Evolutionary conservation across 2,113 vertebrate species (phyloP), one percentile per base, ranked within the genome.

Genomic region (Gopherus flavomarginatus): DNA sequence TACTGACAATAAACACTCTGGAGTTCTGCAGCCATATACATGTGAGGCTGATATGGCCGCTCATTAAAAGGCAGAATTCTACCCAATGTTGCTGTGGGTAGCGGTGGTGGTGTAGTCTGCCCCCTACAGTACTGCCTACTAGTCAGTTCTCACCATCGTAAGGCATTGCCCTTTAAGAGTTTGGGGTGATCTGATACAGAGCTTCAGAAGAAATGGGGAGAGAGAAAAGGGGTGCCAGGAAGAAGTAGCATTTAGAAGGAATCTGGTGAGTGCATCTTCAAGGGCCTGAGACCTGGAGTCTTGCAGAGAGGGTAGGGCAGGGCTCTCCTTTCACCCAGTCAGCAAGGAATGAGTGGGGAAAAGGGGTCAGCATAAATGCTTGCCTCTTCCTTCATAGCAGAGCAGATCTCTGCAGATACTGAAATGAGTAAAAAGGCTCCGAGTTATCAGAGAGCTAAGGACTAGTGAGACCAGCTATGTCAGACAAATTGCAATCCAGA

Each of bases 1-100:
- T 6, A 0, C 85, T 59, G 82, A 13, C 44, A 14, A 5, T 12
- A 69, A 57, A 56, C 1, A 2, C 1, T 38, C 31, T 3, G 77
- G 75, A 77, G 8, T 49, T 86, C 78, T 49, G 65, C 27, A 72
- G 69, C 26, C 81, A 6, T 57, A 24, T 8, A 35, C 83, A 83
- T 1, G 9, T 2, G 42, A 86, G 81, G 81, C 83, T 69, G 85
- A 72, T 22, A 2, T 0, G 1, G 50, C 22, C 29, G 2, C 29
- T 27, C 50, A 5, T 86, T 65, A 82, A n/a, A 49, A 77, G 53
- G 3, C 27, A 31, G 38, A 24, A 56, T 11, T 44, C 38, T 29
- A 2, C 26, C 11, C 75, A 77, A 1, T n/a, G 26, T 5, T n/a
- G 88, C 8, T 44, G 22, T 81, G 35, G 52, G 4, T 47, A 77